Conservation (phyloP, 2,888 invertebrate species). For the Protodeltote pygarga region DNA sequence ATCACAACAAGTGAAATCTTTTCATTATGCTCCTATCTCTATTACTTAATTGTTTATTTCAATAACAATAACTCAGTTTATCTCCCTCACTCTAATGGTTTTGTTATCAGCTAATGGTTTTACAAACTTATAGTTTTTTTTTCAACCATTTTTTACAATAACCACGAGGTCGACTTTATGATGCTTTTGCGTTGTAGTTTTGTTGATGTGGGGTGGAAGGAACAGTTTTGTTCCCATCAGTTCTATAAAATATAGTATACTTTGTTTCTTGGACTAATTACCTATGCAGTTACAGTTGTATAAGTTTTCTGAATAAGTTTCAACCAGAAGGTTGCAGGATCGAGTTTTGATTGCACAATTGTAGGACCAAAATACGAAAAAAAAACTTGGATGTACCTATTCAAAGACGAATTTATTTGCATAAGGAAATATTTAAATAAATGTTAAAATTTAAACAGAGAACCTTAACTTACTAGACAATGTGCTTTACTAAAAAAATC, state of each 20-base stretch:
- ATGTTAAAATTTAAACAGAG: no score
- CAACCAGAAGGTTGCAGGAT: no score
- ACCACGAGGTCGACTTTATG: conserved; percentile 40
- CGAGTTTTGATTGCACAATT: no score
- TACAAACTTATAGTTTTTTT: conserved; percentile 49
- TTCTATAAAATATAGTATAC: background rate
- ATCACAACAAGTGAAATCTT: conserved; percentile 33
- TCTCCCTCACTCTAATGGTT: conserved; percentile 59
- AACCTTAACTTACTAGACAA: no score
- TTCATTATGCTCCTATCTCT: conserved; percentile 38
- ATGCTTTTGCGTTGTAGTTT: conserved; percentile 59
- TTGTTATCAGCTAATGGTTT: conserved; percentile 69
- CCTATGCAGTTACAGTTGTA: no score
- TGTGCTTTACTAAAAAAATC: no score
- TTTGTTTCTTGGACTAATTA: no score
- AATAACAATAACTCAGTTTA: conserved; percentile 54
- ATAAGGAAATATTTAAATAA: no score
- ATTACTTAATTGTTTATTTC: conserved; percentile 42
- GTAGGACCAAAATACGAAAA: no score
- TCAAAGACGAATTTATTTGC: no score
- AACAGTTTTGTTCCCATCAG: background rate
- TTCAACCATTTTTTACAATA: conserved; percentile 37
- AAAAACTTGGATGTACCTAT: no score
- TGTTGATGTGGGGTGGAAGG: conserved; percentile 26
- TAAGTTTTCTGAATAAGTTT: no score